phyloP scores from a whole-genome alignment of 2,888 invertebrate genomes.

The Urechis unicinctus region DNA sequence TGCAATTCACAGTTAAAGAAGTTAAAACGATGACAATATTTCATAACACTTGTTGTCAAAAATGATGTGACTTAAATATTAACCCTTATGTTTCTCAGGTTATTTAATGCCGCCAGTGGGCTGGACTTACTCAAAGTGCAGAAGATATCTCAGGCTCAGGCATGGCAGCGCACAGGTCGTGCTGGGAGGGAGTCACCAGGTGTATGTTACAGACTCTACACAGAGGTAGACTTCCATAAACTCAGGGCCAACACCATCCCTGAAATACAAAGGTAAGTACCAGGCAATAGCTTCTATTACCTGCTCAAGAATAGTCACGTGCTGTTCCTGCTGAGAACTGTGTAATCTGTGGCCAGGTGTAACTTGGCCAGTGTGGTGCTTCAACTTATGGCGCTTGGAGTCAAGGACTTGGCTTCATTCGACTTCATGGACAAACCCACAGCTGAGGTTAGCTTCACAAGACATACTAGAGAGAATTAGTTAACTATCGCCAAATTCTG shows the following conservation, averaged over 20 bases:
- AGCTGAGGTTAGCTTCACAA: constrained; percentile 54
- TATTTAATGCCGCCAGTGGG: constrained; percentile 74
- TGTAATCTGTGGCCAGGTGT: constrained; percentile 52
- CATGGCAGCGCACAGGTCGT: constrained; percentile 86
- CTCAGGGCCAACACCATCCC: constrained; percentile 71
- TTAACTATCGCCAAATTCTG: not conserved
- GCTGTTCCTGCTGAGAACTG: not conserved
- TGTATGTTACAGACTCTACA: constrained; percentile 79
- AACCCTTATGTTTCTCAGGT: constrained; percentile 28
- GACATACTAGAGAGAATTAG: too few species aligned
- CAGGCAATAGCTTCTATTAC: too few species aligned
- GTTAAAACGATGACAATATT: too few species aligned
- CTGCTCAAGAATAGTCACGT: not conserved
- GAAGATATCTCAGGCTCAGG: constrained; percentile 82
- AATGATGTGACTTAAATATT: too few species aligned
- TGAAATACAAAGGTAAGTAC: constrained; percentile 66
- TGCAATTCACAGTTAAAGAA: too few species aligned
- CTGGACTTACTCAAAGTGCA: constrained; percentile 77
- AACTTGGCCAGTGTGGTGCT: constrained; percentile 69
- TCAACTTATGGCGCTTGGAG: constrained; percentile 76
- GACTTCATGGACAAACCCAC: constrained; percentile 87
- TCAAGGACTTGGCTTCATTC: constrained; percentile 70
- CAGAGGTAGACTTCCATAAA: constrained; percentile 67
- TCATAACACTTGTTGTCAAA: too few species aligned
- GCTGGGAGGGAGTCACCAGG: constrained; percentile 81